phyloP scores from a whole-genome alignment of 2,113 vertebrate genomes.

The Engraulis encrasicolus region DNA sequence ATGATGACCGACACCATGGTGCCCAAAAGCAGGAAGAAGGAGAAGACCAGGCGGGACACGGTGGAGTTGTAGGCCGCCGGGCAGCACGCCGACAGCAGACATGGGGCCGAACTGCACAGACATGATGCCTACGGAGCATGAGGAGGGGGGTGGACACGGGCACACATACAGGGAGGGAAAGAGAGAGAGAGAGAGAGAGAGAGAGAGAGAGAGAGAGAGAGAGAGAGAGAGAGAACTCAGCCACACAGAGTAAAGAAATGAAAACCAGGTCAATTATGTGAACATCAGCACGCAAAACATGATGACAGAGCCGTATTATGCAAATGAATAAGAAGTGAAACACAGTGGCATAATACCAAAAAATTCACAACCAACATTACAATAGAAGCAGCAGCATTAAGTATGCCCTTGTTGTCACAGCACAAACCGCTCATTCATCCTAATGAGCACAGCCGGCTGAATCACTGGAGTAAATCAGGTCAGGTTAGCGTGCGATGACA shows the following conservation, averaged over 20 bases:
- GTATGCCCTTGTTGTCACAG: background rate
- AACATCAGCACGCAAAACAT: background rate
- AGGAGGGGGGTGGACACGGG: too few relatives aligned
- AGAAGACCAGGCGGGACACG: constrained; percentile 86
- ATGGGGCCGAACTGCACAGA: constrained; percentile 89
- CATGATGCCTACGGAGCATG: constrained; percentile 81
- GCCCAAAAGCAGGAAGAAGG: constrained; percentile 86
- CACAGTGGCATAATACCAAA: background rate
- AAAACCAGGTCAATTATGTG: background rate
- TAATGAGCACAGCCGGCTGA: background rate
- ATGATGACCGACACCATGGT: constrained; percentile 88
- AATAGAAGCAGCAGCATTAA: background rate
- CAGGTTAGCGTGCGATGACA: background rate
- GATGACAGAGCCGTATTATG: background rate
- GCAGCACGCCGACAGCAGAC: constrained; percentile 88
- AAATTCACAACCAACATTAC: background rate
- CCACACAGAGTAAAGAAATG: background rate
- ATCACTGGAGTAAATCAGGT: background rate
- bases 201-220: background rate
- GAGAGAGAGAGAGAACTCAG: constrained; percentile 13
- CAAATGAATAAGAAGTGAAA: background rate
- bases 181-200: constrained; percentile 11
- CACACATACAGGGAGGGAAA: background rate
- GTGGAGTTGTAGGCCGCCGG: constrained; percentile 88
- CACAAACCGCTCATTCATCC: background rate